Conservation (phyloP, 2,113 vertebrate genomes). For the Bungarus multicinctus region DNA sequence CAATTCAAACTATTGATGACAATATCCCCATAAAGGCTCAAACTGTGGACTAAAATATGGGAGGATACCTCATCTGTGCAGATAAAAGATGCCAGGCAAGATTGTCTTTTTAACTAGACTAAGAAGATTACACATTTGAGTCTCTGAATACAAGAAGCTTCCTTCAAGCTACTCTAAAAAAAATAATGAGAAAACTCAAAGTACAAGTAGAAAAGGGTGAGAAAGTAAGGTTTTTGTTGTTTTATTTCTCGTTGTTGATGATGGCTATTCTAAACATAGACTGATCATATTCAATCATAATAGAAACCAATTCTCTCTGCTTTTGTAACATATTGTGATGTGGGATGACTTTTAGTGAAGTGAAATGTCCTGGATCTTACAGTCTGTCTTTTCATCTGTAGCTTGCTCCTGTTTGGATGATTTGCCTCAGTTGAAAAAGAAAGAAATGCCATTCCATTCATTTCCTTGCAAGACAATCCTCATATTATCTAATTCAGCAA, state of each 20-base stretch:
- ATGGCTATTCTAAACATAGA: neutral
- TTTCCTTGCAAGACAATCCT: constrained; percentile 48
- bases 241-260: constrained; percentile 16
- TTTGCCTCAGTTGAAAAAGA: constrained; percentile 31
- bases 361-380: constrained; percentile 19
- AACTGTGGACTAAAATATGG: neutral
- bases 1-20: constrained; percentile 41
- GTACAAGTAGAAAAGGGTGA: neutral
- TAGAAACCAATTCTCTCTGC: neutral
- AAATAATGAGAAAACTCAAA: neutral
- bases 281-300: neutral
- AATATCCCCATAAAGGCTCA: neutral
- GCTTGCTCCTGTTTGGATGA: constrained; percentile 50
- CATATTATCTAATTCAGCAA: constrained; percentile 20
- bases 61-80: neutral
- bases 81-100: neutral
- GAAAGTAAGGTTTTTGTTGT: neutral
- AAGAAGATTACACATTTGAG: neutral
- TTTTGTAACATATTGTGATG: neutral
- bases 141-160: neutral
- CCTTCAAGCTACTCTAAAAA: neutral
- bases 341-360: constrained; percentile 37
- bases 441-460: constrained; percentile 19
- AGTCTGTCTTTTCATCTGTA: constrained; percentile 58
- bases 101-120: neutral